These are phyloP conservation scores for Ophion ventricosus DNA, from an alignment of 2,888 invertebrate genomes.

Conservation along the genomic window DNA sequence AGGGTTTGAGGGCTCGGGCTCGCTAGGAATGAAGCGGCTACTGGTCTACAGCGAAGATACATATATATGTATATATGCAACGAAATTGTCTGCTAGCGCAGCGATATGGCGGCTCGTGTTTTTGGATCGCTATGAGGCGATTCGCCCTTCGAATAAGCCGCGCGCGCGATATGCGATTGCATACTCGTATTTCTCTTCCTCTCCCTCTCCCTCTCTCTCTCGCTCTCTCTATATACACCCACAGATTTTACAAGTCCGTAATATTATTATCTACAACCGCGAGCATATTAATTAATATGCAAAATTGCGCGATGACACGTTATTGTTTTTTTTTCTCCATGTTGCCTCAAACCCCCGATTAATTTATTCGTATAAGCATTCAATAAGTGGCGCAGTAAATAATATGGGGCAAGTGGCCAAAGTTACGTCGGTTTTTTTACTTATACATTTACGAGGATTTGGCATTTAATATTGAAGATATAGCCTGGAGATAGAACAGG, in stretches of 20 bases:
- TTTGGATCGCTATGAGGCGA: conserved; percentile 19
- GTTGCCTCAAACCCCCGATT: not conserved
- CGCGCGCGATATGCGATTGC: not conserved
- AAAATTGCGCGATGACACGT: not conserved
- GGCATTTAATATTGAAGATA: too few relatives aligned
- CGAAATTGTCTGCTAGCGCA: conserved; percentile 37
- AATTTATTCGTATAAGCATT: not conserved
- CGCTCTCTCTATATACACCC: not conserved
- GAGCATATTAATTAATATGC: not conserved
- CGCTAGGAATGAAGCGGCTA: conserved; percentile 54
- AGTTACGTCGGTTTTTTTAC: too few relatives aligned
- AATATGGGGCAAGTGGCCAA: too few relatives aligned
- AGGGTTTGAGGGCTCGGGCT: conserved; percentile 34
- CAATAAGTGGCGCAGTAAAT: not conserved
- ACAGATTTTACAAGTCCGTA: not conserved
- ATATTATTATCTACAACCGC: not conserved
- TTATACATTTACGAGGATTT: too few relatives aligned
- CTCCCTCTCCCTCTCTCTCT: not conserved
- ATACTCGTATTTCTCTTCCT: not conserved
- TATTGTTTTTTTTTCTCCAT: not conserved
- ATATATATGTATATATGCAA: not conserved
- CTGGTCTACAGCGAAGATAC: not conserved
- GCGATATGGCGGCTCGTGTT: conserved; percentile 32
- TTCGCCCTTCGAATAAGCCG: conserved; percentile 18
- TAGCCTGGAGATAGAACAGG: too few relatives aligned